These are phyloP conservation scores for Coranthus polyacanthus DNA, from an alignment of 2,797 vertebrate species.

Conservation along the genomic window DNA sequence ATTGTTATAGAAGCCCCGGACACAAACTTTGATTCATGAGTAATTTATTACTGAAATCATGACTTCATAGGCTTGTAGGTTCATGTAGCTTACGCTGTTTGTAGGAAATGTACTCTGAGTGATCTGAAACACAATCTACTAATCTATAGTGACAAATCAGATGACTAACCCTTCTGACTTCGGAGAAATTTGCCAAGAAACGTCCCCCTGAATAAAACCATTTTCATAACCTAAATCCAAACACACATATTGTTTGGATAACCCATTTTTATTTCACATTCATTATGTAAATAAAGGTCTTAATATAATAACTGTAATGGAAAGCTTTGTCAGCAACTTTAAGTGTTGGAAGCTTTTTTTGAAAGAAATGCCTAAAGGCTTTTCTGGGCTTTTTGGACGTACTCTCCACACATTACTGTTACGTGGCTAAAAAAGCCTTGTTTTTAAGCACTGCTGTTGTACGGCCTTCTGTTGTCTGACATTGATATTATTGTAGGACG, in stretches of 20 bases:
- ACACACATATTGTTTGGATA: background rate
- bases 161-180: constrained; percentile 30
- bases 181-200: constrained; percentile 23
- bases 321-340: background rate
- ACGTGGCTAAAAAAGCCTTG: background rate
- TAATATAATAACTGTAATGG: background rate
- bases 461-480: constrained; percentile 41
- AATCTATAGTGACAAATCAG: no score
- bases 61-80: constrained; percentile 50
- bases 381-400: constrained; percentile 10
- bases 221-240: background rate
- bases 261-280: background rate
- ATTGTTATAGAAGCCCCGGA: constrained; percentile 32
- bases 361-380: constrained; percentile 12
- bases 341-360: constrained; percentile 2
- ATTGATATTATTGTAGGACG: constrained; percentile 51
- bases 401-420: background rate
- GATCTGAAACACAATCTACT: constrained; percentile 11
- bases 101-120: constrained; percentile 40
- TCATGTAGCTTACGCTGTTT: constrained; percentile 44
- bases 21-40: constrained; percentile 62
- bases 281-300: background rate
- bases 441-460: constrained; percentile 1
- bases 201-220: background rate
- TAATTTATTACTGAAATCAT: constrained; percentile 68